Evolutionary conservation across 2,888 invertebrate species (phyloP).

Genomic region (Pheosia gnoma): DNA sequence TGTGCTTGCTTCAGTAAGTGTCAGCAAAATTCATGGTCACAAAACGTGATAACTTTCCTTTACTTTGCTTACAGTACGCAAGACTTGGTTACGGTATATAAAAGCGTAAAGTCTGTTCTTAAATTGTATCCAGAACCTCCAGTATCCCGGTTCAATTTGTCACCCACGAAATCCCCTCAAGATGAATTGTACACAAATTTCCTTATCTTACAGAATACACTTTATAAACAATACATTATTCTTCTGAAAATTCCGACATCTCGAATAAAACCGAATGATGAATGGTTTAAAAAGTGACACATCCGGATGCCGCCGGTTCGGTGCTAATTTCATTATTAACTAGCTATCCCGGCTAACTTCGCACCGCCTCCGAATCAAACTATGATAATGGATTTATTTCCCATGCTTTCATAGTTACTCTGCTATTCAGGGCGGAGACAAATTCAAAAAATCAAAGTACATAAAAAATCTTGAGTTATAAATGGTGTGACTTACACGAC

Average conservation of each 20-base stretch:
- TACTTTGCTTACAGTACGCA: too few species aligned
- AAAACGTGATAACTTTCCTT: not conserved
- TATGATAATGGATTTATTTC: too few species aligned
- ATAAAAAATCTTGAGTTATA: too few species aligned
- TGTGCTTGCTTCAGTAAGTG: too few species aligned
- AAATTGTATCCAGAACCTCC: not conserved
- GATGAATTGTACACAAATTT: not conserved
- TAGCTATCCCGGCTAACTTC: not conserved
- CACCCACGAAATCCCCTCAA: not conserved
- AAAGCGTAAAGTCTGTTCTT: not conserved
- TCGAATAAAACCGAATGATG: slow-evolving; percentile 16
- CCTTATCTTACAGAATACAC: slow-evolving; percentile 4
- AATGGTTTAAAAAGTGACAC: slow-evolving; percentile 14
- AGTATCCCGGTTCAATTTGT: not conserved
- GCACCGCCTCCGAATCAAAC: too few species aligned
- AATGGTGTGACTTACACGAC: too few species aligned
- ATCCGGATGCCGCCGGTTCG: not conserved
- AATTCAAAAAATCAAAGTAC: too few species aligned
- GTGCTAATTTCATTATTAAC: not conserved
- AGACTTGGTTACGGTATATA: too few species aligned
- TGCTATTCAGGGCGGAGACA: too few species aligned
- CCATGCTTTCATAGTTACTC: too few species aligned
- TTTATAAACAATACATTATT: not conserved
- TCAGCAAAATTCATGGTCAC: too few species aligned
- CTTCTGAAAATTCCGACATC: slow-evolving; percentile 13